These are phyloP conservation scores for Acridotheres tristis DNA, from an alignment of 2,797 vertebrate species.

Conservation along the genomic window DNA sequence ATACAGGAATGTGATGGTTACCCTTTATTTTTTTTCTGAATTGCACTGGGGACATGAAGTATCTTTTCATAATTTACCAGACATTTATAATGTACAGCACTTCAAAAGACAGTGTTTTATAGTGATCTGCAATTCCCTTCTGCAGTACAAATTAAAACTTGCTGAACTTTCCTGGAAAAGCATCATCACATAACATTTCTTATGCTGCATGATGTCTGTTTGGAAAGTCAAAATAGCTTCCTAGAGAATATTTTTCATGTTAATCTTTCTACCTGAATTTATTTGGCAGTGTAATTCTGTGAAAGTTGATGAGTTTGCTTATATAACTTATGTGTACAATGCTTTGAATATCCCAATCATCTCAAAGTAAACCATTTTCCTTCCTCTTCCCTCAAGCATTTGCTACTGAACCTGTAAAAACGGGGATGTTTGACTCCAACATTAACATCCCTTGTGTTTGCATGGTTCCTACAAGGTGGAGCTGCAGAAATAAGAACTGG, in stretches of 20 bases:
- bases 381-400: not conserved
- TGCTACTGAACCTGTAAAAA: not conserved
- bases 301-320: slow-evolving; percentile 40
- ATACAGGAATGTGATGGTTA: slow-evolving; percentile 27
- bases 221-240: slow-evolving; percentile 65
- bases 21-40: not conserved
- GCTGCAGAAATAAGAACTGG: not conserved
- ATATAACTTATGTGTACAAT: not conserved
- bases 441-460: not conserved
- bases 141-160: slow-evolving; percentile 61
- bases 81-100: slow-evolving; percentile 12
- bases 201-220: slow-evolving; percentile 33
- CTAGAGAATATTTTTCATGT: slow-evolving; percentile 32
- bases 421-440: not conserved
- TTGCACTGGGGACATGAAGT: not conserved
- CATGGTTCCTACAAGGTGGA: not conserved
- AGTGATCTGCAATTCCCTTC: slow-evolving; percentile 3
- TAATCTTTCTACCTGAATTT: slow-evolving; percentile 48
- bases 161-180: slow-evolving; percentile 36
- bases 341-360: not conserved
- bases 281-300: slow-evolving; percentile 28
- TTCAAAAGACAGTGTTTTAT: slow-evolving; percentile 54
- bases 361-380: not conserved
- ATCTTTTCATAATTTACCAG: slow-evolving; percentile 57
- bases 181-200: slow-evolving; percentile 57